A percentile compares a stretch with the other conserved stretches of the same genome.
Conservation (phyloP, 2,113 vertebrate genomes). For the Chelonoidis abingdonii region DNA sequence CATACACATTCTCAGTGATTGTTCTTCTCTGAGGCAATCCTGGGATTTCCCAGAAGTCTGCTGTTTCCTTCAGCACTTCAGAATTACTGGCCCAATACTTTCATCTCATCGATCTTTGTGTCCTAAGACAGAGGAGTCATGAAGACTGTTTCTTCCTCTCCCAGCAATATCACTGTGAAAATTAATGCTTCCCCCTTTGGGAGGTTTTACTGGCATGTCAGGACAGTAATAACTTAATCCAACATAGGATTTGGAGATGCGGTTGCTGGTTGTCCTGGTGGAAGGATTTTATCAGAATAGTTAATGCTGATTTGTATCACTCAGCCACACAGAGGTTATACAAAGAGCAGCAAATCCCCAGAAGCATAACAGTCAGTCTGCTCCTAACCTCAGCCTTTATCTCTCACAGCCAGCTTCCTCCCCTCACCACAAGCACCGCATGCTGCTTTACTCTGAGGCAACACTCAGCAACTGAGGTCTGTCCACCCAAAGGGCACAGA, state of each 20-base stretch:
- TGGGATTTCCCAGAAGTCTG: conserved; percentile 61
- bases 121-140: neutral
- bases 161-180: neutral
- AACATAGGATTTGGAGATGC: conserved; percentile 13
- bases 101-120: neutral
- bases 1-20: conserved; percentile 13
- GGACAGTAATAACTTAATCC: neutral
- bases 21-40: conserved; percentile 58
- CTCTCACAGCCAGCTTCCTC: conserved; percentile 79
- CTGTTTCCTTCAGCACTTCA: conserved; percentile 31
- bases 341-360: conserved; percentile 76
- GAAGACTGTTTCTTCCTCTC: neutral
- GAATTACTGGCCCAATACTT: neutral
- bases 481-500: conserved; percentile 5
- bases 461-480: conserved; percentile 47
- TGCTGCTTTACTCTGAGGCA: conserved; percentile 58
- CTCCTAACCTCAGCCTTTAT: conserved; percentile 78
- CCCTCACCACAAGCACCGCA: conserved; percentile 71
- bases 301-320: conserved; percentile 71
- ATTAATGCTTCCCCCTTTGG: conserved; percentile 1
- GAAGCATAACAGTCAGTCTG: conserved; percentile 71
- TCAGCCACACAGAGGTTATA: conserved; percentile 74
- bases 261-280: conserved; percentile 50
- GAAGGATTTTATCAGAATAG: conserved; percentile 68
- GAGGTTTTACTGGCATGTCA: conserved; percentile 5